phyloP scores from a whole-genome alignment of 2,888 invertebrate species.

The Mythimna vitellina region DNA sequence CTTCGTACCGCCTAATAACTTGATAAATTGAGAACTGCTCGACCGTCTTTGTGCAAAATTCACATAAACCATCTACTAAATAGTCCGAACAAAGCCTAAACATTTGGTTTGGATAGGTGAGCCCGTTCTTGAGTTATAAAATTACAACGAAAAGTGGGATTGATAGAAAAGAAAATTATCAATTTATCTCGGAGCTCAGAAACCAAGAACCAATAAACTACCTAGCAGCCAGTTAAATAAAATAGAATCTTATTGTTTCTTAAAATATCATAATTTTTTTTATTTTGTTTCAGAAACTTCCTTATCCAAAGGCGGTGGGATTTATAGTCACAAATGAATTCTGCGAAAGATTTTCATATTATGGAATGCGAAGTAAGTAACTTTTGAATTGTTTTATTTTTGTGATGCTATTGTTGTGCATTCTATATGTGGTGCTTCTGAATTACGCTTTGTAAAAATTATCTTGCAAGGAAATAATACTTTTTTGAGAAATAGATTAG shows the following conservation, averaged over 20 bases:
- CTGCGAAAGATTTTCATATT: conserved; percentile 99
- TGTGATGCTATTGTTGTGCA: background rate
- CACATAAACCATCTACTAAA: too few species aligned
- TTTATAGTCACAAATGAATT: conserved; percentile 99
- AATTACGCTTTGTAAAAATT: too few species aligned
- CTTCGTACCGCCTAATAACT: too few species aligned
- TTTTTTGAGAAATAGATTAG: too few species aligned
- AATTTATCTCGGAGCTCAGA: background rate
- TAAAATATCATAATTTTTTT: background rate
- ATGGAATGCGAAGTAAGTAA: conserved; percentile 98
- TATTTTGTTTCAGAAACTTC: conserved; percentile 90
- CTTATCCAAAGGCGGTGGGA: conserved; percentile 96
- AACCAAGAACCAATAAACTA: background rate
- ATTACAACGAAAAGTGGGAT: too few species aligned
- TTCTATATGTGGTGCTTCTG: too few species aligned
- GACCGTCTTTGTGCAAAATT: too few species aligned
- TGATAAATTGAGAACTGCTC: too few species aligned
- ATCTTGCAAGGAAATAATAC: too few species aligned
- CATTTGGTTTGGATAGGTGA: too few species aligned
- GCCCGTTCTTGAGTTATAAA: too few species aligned
- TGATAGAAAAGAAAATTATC: background rate
- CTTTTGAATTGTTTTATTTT: conserved; percentile 12
- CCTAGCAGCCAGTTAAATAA: background rate
- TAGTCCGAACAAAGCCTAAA: too few species aligned
- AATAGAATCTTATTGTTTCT: background rate